Conservation (phyloP, 2,113 vertebrate genomes). For the Pseudopipra pipra region DNA sequence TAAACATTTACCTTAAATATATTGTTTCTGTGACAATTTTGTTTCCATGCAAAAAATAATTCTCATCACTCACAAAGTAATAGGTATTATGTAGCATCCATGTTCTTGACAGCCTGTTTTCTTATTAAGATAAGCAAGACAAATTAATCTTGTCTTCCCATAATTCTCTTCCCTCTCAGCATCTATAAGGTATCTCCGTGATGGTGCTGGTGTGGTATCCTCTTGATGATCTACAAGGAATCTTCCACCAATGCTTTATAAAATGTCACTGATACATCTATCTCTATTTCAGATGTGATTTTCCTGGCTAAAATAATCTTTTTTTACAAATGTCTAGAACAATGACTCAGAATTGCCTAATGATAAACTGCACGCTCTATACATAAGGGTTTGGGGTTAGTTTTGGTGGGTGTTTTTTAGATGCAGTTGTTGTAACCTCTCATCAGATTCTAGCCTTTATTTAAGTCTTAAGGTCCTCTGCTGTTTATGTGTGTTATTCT, state of each 20-base stretch:
- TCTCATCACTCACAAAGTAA: not conserved
- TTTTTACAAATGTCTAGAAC: not conserved
- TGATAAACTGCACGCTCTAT: not conserved
- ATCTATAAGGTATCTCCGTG: not conserved
- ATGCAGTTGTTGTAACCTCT: not conserved
- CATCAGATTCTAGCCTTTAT: not conserved
- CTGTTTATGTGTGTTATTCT: not conserved
- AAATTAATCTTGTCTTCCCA: not conserved
- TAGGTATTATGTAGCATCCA: not conserved
- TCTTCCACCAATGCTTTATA: not conserved
- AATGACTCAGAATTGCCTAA: not conserved
- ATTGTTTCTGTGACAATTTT: not conserved
- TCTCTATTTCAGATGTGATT: not conserved
- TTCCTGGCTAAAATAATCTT: not conserved
- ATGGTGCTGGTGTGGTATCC: not conserved
- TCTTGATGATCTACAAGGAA: not conserved
- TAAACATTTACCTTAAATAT: not conserved
- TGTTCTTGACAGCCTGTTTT: not conserved
- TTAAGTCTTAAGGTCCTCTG: not conserved
- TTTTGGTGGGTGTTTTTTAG: not conserved
- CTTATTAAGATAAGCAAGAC: not conserved
- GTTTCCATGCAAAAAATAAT: not conserved
- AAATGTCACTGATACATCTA: not conserved
- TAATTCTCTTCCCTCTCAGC: not conserved
- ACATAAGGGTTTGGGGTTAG: rapidly evolving